A percentile compares a stretch with the other conserved stretches of the same genome.
These are phyloP conservation scores for Polyommatus icarus DNA, from an alignment of 2,888 invertebrate genomes.

Conservation along the genomic window DNA sequence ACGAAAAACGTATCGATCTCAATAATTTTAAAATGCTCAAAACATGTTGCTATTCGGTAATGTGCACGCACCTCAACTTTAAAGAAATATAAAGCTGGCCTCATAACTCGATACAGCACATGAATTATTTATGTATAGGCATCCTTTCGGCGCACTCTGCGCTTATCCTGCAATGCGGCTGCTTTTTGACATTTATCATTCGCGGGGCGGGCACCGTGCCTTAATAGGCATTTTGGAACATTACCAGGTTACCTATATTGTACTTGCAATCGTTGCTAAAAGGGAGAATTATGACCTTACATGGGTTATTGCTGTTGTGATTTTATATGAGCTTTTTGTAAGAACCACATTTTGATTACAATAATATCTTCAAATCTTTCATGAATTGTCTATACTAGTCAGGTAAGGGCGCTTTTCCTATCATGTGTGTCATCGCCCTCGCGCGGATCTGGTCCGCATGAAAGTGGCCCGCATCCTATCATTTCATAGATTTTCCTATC, in stretches of 20 bases:
- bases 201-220: conserved; percentile 50
- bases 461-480: too few species aligned
- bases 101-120: conserved; percentile 23
- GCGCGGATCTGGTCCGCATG: too few species aligned
- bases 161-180: conserved; percentile 70
- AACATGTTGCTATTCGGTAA: neutral
- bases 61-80: neutral
- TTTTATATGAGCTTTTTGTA: neutral
- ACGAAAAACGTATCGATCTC: neutral
- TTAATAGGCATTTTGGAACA: conserved; percentile 75
- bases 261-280: conserved; percentile 36
- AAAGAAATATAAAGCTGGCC: neutral
- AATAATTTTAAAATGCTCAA: neutral
- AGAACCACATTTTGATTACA: neutral
- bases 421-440: too few species aligned
- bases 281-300: conserved; percentile 35
- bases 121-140: conserved; percentile 26
- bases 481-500: too few species aligned
- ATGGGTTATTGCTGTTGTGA: neutral
- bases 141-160: conserved; percentile 30
- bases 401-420: too few species aligned
- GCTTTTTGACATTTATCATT: conserved; percentile 74
- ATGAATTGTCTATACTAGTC: too few species aligned
- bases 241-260: conserved; percentile 60
- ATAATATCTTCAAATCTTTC: too few species aligned